Base-by-base conservation (phyloP, 2,888 invertebrate genomes). In the Drosophila suboccidentalis region DNA sequence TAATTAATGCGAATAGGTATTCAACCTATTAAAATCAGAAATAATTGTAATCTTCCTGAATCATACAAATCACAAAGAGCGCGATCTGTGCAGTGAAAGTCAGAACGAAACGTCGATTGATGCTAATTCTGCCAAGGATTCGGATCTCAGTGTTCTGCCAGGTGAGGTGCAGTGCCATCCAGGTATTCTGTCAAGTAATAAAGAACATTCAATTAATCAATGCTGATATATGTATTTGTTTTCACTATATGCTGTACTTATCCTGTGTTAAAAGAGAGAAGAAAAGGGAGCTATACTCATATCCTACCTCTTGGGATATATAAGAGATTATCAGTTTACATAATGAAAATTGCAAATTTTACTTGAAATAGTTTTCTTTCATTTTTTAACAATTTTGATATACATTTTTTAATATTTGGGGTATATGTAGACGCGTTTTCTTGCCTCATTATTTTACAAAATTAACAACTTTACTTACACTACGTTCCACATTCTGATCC, bases 21-120 rank as follows among this genome's bases (percentile, higher is more conserved):
- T 19, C 19, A 22, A 26, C 5, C 26, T 26, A 5, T 5, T 3
- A 51, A 17, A 8, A 11, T 19, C n/a, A 4, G 4, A 53, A 11
- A 10, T 53, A 53, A 3, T 15, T 22, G 26, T 53, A 53, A 10
- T 53, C 51, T 39, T 53, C 38, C n/a, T 53, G 51, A 22, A 53
- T 13, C 53, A 53, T 53, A 26, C 15, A 39, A 39, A 53, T 53
- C 26, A 39, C 22, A 10, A 39, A 53, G 13, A 39, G 5, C 5
- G 15, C n/a, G 1, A 39, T 39, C 3, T 39, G 19, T 10, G 22
- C 39, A 39, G 39, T n/a, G 1, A 39, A 38, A n/a, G 10, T 15
- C 1, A 53, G 13, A 3, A 53, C 15, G 3, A 53, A 3, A 22
- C 15, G 36, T 22, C 26, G 22, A 3, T 53, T 39, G 15, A 53